These are phyloP conservation scores for Hybos culiciformis DNA, from an alignment of 2,888 invertebrate species.

Conservation along the genomic window DNA sequence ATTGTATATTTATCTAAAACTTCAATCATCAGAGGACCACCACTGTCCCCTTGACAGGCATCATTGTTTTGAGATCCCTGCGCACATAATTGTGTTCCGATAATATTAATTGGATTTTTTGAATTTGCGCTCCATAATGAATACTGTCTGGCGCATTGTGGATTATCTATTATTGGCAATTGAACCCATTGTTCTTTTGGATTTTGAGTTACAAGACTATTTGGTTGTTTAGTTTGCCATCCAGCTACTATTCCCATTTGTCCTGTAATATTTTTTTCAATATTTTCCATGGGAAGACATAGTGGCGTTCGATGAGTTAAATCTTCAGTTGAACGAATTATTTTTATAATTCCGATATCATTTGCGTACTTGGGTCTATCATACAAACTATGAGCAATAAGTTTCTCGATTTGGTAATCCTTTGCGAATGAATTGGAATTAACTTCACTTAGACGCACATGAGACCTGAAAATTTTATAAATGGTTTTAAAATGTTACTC, in stretches of 20 bases:
- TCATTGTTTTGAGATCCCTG: constrained; percentile 33
- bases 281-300: constrained; percentile 37
- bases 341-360: constrained; percentile 44
- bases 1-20: constrained; percentile 18
- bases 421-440: constrained; percentile 41
- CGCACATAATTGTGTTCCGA: constrained; percentile 31
- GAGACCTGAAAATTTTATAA: constrained; percentile 34
- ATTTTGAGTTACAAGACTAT: background rate
- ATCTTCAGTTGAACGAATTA: constrained; percentile 30
- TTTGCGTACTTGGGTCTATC: constrained; percentile 38
- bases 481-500: background rate
- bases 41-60: constrained; percentile 35
- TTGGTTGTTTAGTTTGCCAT: constrained; percentile 48
- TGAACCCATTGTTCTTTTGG: constrained; percentile 33
- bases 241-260: constrained; percentile 51
- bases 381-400: constrained; percentile 41
- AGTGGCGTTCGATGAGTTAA: constrained; percentile 34
- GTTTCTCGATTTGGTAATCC: constrained; percentile 39
- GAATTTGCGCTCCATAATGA: constrained; percentile 33
- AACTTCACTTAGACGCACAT: constrained; percentile 51
- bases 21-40: constrained; percentile 33
- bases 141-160: constrained; percentile 31
- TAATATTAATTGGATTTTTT: constrained; percentile 33
- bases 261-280: constrained; percentile 33
- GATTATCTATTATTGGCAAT: constrained; percentile 35